These are phyloP conservation scores for Arothron firmamentum DNA, from an alignment of 2,113 vertebrate species.

Conservation along the genomic window DNA sequence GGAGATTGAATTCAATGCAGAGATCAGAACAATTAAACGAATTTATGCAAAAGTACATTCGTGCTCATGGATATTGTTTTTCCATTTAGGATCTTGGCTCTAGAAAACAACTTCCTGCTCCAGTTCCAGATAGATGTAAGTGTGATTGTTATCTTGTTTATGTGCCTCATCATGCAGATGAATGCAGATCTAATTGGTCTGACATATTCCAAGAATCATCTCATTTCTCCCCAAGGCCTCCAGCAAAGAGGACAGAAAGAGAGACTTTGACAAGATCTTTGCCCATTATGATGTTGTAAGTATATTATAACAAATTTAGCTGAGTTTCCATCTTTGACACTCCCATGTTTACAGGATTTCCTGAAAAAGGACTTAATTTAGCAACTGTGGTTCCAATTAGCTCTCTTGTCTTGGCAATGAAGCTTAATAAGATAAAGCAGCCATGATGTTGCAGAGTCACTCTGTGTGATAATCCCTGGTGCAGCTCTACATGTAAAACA, in stretches of 20 bases:
- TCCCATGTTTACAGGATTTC: constrained; percentile 2
- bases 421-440: constrained; percentile 19
- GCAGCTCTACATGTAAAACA: constrained; percentile 1
- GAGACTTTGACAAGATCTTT: constrained; percentile 96
- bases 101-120: constrained; percentile 94
- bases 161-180: no score
- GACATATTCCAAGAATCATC: background rate
- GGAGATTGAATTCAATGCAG: no score
- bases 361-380: background rate
- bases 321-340: background rate
- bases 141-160: constrained; percentile 20
- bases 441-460: constrained; percentile 26
- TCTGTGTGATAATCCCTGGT: background rate
- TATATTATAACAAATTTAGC: constrained; percentile 26
- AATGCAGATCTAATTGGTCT: background rate
- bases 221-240: constrained; percentile 71
- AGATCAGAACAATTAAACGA: no score
- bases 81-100: constrained; percentile 83
- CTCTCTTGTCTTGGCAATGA: constrained; percentile 20
- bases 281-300: constrained; percentile 93
- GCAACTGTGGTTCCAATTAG: constrained; percentile 6
- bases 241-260: constrained; percentile 83
- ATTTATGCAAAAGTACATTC: background rate
- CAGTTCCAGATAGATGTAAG: constrained; percentile 95
- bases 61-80: background rate